Conservation (phyloP, 23 tunicate species). For the Botrylloides violaceus region DNA sequence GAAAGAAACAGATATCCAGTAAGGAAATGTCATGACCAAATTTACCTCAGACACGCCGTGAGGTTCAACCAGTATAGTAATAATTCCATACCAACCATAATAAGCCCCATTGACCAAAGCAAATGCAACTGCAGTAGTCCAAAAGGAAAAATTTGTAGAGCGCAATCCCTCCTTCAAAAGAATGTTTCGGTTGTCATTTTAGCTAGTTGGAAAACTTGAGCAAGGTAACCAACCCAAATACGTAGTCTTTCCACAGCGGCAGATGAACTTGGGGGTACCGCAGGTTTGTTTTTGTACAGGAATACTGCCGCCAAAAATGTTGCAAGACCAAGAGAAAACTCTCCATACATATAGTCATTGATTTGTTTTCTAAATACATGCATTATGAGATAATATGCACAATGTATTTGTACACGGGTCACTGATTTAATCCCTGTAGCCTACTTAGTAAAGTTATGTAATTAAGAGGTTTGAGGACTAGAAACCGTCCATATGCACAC, state of each 20-base stretch:
- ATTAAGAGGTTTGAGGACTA: too few species aligned
- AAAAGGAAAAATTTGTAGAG: neutral
- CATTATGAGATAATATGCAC: too few species aligned
- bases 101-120: slow-evolving; percentile 8
- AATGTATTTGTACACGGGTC: too few species aligned
- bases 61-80: slow-evolving; percentile 1
- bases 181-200: neutral
- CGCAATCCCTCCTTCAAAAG: slow-evolving; percentile 6
- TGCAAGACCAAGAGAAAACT: slow-evolving; percentile 2
- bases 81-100: slow-evolving; percentile 26
- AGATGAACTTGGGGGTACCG: slow-evolving; percentile 17
- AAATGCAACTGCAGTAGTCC: slow-evolving; percentile 11
- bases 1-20: too few species aligned
- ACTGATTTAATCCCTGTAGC: too few species aligned
- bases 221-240: neutral
- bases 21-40: neutral
- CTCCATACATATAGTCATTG: slow-evolving; percentile 1
- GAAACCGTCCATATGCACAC: too few species aligned
- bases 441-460: too few species aligned
- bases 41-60: slow-evolving; percentile 17
- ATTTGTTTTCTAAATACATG: slow-evolving; percentile 17
- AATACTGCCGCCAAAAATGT: neutral
- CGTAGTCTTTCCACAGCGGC: slow-evolving; percentile 6
- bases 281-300: slow-evolving; percentile 15
- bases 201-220: neutral